Conservation (phyloP, 2,113 vertebrate species). For the Capreolus pygargus region DNA sequence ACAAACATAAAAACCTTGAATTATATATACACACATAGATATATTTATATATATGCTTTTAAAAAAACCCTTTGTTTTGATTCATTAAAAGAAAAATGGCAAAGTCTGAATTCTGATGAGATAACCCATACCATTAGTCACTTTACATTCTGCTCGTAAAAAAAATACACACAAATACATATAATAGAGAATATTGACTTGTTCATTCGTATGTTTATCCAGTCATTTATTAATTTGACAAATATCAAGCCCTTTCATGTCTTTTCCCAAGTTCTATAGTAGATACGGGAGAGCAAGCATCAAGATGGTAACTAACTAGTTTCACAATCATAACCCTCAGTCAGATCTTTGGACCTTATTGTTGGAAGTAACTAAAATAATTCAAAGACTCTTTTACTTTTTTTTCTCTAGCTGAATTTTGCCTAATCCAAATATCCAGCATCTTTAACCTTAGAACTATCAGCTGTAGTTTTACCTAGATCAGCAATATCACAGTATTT, state of each 20-base stretch:
- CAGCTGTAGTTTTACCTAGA: background rate
- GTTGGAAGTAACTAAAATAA: constrained; percentile 15
- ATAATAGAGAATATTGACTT: background rate
- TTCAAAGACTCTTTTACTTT: background rate
- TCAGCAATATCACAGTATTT: constrained; percentile 19
- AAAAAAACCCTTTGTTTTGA: background rate
- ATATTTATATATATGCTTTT: background rate
- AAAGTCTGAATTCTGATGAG: background rate
- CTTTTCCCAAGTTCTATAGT: background rate
- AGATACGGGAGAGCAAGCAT: background rate
- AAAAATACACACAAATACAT: background rate
- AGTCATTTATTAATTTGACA: background rate
- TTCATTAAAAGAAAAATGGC: background rate
- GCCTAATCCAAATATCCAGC: background rate
- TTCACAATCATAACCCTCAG: background rate
- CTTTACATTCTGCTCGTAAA: background rate
- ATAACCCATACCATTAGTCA: accelerated
- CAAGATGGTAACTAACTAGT: background rate
- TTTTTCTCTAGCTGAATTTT: background rate
- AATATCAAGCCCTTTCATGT: background rate
- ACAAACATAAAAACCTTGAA: background rate
- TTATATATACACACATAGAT: background rate
- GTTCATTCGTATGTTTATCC: background rate
- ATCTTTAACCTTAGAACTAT: background rate
- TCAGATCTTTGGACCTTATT: background rate